phyloP scores from a whole-genome alignment of 2,888 invertebrate genomes.

The Teleogryllus oceanicus region DNA sequence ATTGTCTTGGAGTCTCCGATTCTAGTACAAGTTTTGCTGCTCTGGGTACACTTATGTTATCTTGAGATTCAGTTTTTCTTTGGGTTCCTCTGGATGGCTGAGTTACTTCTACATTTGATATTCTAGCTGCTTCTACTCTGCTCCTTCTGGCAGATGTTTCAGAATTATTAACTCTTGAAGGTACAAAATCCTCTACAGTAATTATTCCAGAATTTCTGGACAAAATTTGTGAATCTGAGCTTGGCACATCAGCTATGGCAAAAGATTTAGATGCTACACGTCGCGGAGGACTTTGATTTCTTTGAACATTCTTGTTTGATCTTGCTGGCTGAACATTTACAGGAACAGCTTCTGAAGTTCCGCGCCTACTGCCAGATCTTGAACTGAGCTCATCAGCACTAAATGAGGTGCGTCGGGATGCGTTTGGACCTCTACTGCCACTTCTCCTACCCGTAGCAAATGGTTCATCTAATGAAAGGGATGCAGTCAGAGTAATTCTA shows the following conservation, averaged over 20 bases:
- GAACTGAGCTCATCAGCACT: conserved; percentile 11
- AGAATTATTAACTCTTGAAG: not conserved
- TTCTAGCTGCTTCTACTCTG: not conserved
- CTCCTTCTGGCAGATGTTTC: not conserved
- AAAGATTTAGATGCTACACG: conserved; percentile 24
- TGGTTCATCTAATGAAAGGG: conserved; percentile 27
- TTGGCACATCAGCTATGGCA: conserved; percentile 21
- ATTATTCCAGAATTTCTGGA: conserved; percentile 9
- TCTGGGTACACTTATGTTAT: not conserved
- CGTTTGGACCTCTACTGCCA: not conserved
- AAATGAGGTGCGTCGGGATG: conserved; percentile 18
- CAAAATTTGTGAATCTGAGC: not conserved
- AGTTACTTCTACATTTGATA: not conserved
- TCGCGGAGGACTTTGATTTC: conserved; percentile 1
- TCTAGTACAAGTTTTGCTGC: not conserved
- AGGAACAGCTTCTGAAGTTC: conserved; percentile 3
- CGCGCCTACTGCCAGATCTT: not conserved
- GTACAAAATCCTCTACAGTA: not conserved
- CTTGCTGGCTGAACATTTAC: not conserved
- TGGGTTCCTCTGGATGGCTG: not conserved
- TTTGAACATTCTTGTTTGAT: not conserved
- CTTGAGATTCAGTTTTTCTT: not conserved
- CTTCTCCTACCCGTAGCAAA: conserved; percentile 18
- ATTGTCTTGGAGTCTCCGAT: conserved; percentile 7
- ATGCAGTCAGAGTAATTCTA: conserved; percentile 27